Evolutionary conservation across 2,888 invertebrate species (phyloP).

Genomic region (Callinectes sapidus): DNA sequence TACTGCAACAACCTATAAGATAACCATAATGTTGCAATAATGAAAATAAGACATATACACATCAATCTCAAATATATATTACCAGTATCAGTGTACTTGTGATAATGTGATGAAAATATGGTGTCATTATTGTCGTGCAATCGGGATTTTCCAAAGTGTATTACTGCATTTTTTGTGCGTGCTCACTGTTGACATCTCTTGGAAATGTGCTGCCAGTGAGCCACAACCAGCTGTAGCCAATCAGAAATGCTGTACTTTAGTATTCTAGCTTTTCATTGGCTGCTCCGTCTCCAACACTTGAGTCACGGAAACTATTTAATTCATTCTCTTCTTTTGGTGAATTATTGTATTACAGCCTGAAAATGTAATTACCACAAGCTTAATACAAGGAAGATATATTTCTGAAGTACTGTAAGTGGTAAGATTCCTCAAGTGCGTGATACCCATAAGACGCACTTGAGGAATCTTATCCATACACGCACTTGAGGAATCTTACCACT

Average conservation of each 20-base stretch:
- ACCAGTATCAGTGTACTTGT: too few species aligned
- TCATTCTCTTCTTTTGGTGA: background rate
- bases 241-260: background rate
- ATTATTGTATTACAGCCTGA: background rate
- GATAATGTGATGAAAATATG: too few species aligned
- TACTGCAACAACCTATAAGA: too few species aligned
- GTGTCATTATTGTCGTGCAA: too few species aligned
- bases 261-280: too few species aligned
- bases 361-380: background rate
- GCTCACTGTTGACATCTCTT: background rate
- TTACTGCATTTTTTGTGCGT: background rate
- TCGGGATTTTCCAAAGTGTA: too few species aligned
- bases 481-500: background rate
- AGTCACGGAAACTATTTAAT: background rate
- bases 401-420: background rate
- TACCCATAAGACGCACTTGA: too few species aligned
- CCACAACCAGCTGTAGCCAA: conserved; percentile 17
- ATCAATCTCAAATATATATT: too few species aligned
- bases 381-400: background rate
- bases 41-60: too few species aligned
- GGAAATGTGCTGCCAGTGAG: background rate
- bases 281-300: background rate
- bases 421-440: background rate
- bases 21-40: too few species aligned
- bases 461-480: too few species aligned